Percentiles rank a stretch among this genome's conserved stretches.
phyloP scores from a whole-genome alignment of 2,888 invertebrate genomes.

The Athripsodes cinereus region DNA sequence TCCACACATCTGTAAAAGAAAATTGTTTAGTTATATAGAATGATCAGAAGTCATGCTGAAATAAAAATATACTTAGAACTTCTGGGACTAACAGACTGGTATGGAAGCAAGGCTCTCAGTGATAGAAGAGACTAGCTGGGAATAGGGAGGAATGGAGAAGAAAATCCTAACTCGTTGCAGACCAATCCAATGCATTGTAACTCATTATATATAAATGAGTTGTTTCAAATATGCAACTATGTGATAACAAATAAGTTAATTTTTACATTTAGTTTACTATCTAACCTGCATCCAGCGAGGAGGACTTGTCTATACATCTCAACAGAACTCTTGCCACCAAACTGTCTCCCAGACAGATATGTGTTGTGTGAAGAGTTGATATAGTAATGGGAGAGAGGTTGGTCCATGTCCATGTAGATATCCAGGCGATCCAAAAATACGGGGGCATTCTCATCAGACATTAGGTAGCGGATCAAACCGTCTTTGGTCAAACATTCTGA shows the following conservation, averaged over 20 bases:
- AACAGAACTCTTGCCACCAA: constrained; percentile 96
- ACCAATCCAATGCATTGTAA: no score
- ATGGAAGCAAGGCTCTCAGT: no score
- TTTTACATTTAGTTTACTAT: no score
- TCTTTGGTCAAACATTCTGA: constrained; percentile 83
- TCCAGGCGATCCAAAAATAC: constrained; percentile 98
- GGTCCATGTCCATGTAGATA: constrained; percentile 98
- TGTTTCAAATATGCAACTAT: no score
- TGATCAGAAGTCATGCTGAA: neutral
- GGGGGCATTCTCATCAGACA: constrained; percentile 99
- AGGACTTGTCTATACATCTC: constrained; percentile 99
- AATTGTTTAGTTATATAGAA: no score
- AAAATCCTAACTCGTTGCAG: no score
- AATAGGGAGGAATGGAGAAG: no score
- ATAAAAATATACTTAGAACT: neutral
- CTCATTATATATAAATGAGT: no score
- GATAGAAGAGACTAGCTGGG: no score
- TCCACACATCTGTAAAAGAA: constrained; percentile 76
- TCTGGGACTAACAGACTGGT: neutral
- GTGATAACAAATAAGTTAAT: no score
- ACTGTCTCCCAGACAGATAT: constrained; percentile 90
- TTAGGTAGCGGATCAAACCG: constrained; percentile 94
- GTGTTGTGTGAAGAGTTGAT: constrained; percentile 99
- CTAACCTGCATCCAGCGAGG: constrained; percentile 89
- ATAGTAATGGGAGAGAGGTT: constrained; percentile 95